Percentiles rank a stretch among this genome's conserved stretches.
phyloP scores from a whole-genome alignment of 2,797 vertebrate species.

The Sparidentex hasta region DNA sequence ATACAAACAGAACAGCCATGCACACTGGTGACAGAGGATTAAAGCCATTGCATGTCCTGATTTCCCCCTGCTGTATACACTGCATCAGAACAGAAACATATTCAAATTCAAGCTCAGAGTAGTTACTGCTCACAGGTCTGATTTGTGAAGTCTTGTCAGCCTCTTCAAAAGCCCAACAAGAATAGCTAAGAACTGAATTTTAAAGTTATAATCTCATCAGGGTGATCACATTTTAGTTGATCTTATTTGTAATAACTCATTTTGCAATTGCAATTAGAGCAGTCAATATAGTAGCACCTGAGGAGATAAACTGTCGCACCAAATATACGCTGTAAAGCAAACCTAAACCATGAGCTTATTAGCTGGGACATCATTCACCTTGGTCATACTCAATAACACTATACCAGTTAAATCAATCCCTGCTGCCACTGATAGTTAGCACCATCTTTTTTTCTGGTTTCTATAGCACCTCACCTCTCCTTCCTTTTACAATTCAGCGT shows the following conservation, averaged over 20 bases:
- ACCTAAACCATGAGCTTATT: constrained; percentile 24
- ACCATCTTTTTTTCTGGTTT: neutral
- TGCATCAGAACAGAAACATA: neutral
- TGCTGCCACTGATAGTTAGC: neutral
- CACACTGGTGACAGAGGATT: neutral
- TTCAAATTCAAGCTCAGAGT: neutral
- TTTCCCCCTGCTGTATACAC: neutral
- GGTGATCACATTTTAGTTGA: neutral
- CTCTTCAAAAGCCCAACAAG: neutral
- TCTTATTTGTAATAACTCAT: neutral
- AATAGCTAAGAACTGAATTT: neutral
- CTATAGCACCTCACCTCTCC: neutral
- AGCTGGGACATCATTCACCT: constrained; percentile 20
- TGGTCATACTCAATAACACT: neutral
- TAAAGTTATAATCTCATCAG: neutral
- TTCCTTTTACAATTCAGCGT: too few relatives aligned
- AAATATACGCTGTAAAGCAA: neutral
- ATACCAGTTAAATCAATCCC: neutral
- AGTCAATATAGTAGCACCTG: constrained; percentile 29
- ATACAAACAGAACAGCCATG: constrained; percentile 32
- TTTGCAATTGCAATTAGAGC: constrained; percentile 7
- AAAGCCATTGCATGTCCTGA: neutral
- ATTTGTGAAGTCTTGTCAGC: neutral
- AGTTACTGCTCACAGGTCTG: neutral
- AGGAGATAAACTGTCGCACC: constrained; percentile 16